phyloP scores from a whole-genome alignment of 2,888 invertebrate genomes.

The Didymodactylos carnosus region DNA sequence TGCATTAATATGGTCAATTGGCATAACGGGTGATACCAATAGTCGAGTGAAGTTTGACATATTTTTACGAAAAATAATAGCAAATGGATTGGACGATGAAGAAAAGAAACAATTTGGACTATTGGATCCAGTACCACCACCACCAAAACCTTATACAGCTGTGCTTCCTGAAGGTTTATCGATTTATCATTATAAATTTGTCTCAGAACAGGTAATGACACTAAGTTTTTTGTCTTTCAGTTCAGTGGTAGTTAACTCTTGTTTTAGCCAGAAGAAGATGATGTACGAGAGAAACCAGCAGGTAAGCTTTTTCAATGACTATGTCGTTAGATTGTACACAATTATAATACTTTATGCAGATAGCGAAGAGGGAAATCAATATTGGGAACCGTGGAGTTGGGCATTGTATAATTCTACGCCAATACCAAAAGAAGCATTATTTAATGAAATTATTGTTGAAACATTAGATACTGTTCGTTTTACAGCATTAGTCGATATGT shows the following conservation, averaged over 20 bases:
- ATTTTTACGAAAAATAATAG: conserved; percentile 56
- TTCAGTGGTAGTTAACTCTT: no score
- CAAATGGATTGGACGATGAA: conserved; percentile 54
- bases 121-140: conserved; percentile 29
- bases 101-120: conserved; percentile 34
- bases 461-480: conserved; percentile 73
- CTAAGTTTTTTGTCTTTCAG: neutral
- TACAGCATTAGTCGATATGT: conserved; percentile 53
- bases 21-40: conserved; percentile 54
- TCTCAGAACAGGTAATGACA: conserved; percentile 15
- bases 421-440: conserved; percentile 67
- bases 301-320: no score
- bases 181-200: conserved; percentile 34
- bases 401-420: conserved; percentile 53
- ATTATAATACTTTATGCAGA: no score
- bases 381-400: conserved; percentile 81
- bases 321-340: no score
- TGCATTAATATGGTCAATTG: conserved; percentile 72
- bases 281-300: neutral
- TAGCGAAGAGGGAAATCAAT: conserved; percentile 38
- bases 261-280: neutral
- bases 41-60: conserved; percentile 56
- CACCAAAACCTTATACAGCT: conserved; percentile 51
- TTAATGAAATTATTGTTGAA: conserved; percentile 80
- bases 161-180: conserved; percentile 36